Base-by-base conservation (phyloP, 37 sponge, comb jelly and placozoan species). In the Cladorhizidae sp. region DNA sequence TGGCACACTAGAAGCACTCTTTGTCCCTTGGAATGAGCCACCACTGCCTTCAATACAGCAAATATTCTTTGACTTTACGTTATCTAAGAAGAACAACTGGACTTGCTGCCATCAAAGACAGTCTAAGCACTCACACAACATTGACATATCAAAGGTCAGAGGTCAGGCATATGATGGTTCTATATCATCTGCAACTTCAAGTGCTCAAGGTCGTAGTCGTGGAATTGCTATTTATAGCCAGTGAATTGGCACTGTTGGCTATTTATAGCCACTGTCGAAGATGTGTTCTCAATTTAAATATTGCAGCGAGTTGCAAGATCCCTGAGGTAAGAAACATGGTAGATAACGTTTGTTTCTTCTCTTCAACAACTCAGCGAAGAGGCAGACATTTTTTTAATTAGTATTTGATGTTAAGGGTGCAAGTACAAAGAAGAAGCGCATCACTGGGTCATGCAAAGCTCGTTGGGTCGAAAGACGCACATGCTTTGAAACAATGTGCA, bases 161-260 rank as follows among this genome's bases (percentile, higher is more conserved):
- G 83, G 89, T 7, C 83, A 88, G 72, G 78, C 75, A 31, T 88
- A 88, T 83, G 89, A 88, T 76, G 83, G 89, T 64, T 26, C 67
- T 39, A 88, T 88, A 77, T 83, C 83, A 58, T 78, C 79, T 41
- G 78, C 72, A 29, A 64, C 25, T 56, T 68, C 59, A 51, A 83
- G 83, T 20, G 78, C 77, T 62, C 83, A 88, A 42, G 83, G 68
- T 40, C 23, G 64, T 28, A 64, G 3, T n/a, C n/a, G n/a, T n/a
- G n/a, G n/a, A n/a, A n/a, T n/a, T n/a, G n/a, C n/a, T n/a, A n/a
- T n/a, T n/a, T n/a, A n/a, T n/a, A n/a, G 64, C 78, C 49, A 71
- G 51, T 57, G 72, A 77, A 42, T 38, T 54, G 40, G 71, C 88
- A 69, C 79, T 68, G 51, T 50, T 77, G 38, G 90, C 90, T 54